These are phyloP conservation scores for Halictus quadricinctus DNA, from an alignment of 2,888 invertebrate species.

Conservation along the genomic window DNA sequence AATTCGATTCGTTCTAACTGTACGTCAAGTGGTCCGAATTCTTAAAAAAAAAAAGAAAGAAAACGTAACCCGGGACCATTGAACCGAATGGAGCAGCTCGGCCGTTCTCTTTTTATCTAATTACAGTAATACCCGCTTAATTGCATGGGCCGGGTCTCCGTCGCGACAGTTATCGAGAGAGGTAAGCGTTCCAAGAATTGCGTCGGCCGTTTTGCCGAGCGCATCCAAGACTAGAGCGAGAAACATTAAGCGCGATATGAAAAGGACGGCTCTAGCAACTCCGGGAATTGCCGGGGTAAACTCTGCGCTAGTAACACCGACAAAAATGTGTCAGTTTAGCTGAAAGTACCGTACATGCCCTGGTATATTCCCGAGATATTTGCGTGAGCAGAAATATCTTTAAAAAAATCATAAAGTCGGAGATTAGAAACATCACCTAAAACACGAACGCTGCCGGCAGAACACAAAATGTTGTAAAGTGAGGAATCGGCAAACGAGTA, in stretches of 20 bases:
- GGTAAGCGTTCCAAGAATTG: neutral
- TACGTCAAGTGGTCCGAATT: neutral
- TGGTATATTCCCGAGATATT: neutral
- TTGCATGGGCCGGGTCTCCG: neutral
- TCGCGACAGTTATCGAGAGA: neutral
- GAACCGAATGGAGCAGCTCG: neutral
- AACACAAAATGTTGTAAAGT: no score
- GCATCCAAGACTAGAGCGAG: constrained; percentile 4
- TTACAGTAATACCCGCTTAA: neutral
- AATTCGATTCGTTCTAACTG: neutral
- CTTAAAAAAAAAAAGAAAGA: neutral
- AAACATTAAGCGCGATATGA: neutral
- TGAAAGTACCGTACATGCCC: neutral
- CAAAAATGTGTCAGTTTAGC: neutral
- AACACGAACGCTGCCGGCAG: no score
- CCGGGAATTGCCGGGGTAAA: neutral
- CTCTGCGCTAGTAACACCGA: neutral
- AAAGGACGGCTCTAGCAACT: neutral
- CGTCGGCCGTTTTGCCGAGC: neutral
- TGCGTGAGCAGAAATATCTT: neutral
- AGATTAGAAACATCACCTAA: neutral
- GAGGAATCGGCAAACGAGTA: no score
- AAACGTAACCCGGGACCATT: neutral
- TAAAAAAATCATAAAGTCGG: neutral
- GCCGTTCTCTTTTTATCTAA: neutral